These are phyloP conservation scores for Xestia sexstrigata DNA, from an alignment of 2,888 invertebrate genomes.

Conservation along the genomic window DNA sequence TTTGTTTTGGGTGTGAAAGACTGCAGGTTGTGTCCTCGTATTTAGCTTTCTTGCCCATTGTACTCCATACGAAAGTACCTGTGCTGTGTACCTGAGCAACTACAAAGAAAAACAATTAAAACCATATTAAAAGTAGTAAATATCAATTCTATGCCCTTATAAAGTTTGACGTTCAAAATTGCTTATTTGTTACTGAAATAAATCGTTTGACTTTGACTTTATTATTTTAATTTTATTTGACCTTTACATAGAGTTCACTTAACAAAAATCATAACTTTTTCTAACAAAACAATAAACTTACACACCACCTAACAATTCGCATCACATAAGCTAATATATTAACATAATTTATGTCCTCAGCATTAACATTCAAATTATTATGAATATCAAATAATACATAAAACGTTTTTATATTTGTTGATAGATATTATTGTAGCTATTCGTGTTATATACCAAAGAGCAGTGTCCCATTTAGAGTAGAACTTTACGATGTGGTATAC, in stretches of 20 bases:
- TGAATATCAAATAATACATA: constrained; percentile 69
- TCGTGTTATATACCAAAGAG: constrained; percentile 57
- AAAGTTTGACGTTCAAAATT: not conserved
- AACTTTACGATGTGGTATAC: constrained; percentile 48
- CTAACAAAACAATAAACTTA: constrained; percentile 23
- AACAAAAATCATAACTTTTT: not conserved
- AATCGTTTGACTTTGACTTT: not conserved
- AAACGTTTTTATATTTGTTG: constrained; percentile 65
- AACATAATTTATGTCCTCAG: constrained; percentile 62
- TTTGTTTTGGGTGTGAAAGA: not conserved
- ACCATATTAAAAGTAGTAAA: no score
- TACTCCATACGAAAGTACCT: not conserved
- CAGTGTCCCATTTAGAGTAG: constrained; percentile 57
- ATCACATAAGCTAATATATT: constrained; percentile 59
- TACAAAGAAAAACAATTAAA: no score
- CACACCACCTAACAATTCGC: constrained; percentile 22
- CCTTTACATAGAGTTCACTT: not conserved
- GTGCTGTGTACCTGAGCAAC: not conserved
- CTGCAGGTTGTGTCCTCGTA: not conserved
- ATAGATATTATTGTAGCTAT: constrained; percentile 52
- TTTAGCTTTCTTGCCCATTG: not conserved
- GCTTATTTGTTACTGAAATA: not conserved
- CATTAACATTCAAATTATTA: constrained; percentile 70
- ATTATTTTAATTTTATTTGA: not conserved
- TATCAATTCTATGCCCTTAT: not conserved